Conservation (phyloP, 2,888 invertebrate genomes). For the Oasisia sp. region DNA sequence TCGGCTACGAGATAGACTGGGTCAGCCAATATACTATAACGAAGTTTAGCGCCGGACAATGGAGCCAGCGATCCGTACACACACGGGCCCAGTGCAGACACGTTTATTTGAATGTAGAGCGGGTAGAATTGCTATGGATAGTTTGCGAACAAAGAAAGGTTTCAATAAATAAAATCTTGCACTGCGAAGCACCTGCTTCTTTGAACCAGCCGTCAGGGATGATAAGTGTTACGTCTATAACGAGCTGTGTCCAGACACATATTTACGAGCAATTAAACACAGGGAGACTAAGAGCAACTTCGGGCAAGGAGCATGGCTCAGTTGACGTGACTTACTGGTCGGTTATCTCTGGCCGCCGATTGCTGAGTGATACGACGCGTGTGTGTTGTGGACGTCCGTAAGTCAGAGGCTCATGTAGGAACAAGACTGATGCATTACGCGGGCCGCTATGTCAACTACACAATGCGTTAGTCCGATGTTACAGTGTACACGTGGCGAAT, state of each 20-base stretch:
- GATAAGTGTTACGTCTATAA: neutral
- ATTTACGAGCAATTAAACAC: neutral
- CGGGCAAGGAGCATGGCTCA: neutral
- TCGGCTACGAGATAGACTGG: neutral
- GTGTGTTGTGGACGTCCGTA: neutral
- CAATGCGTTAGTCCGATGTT: neutral
- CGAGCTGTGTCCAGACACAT: neutral
- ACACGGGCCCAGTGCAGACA: neutral
- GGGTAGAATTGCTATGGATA: neutral
- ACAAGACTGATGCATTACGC: neutral
- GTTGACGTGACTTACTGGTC: neutral
- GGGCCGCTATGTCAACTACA: neutral
- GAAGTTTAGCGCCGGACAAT: neutral
- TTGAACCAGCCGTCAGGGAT: neutral
- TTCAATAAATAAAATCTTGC: neutral
- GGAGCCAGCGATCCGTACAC: neutral
- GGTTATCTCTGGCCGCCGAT: neutral
- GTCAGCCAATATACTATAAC: neutral
- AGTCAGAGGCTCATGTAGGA: neutral
- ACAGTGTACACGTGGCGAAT: neutral
- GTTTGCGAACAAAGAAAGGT: neutral
- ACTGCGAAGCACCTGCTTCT: neutral
- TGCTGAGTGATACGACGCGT: neutral
- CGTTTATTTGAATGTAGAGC: neutral
- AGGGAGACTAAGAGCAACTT: neutral